Percentiles rank a stretch among this genome's conserved stretches.
Evolutionary conservation across 2,888 invertebrate genomes (phyloP).

Genomic region (Himalopsyche japonica): DNA sequence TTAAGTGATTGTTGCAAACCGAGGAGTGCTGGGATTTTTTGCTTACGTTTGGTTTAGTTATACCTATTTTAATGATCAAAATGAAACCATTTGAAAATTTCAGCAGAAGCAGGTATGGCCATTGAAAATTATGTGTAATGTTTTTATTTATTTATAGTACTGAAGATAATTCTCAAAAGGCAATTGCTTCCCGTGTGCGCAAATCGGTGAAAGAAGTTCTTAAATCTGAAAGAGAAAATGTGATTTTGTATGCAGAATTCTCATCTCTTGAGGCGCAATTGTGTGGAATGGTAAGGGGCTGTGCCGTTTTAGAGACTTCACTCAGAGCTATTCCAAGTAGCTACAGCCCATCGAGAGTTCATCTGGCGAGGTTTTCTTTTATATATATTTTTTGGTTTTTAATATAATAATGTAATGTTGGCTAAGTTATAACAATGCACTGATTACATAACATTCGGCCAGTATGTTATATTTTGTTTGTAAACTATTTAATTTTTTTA

Average conservation of each 20-base stretch:
- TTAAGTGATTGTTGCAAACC: too few relatives aligned
- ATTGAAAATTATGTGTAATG: not conserved
- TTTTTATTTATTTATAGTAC: not conserved
- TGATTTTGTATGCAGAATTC: slow-evolving; percentile 47
- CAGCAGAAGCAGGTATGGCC: too few relatives aligned
- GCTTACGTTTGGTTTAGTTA: too few relatives aligned
- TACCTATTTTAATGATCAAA: too few relatives aligned
- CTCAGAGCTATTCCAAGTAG: slow-evolving; percentile 30
- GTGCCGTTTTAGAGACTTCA: slow-evolving; percentile 40
- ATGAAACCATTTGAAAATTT: too few relatives aligned
- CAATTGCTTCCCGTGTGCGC: slow-evolving; percentile 5
- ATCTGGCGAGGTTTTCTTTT: slow-evolving; percentile 22
- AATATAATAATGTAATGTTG: not conserved
- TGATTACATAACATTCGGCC: too few relatives aligned
- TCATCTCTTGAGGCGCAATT: slow-evolving; percentile 46
- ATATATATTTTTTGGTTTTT: not conserved
- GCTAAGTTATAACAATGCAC: too few relatives aligned
- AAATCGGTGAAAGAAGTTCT: slow-evolving; percentile 35
- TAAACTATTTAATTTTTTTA: too few relatives aligned
- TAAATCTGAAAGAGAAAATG: slow-evolving; percentile 33
- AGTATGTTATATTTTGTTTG: too few relatives aligned
- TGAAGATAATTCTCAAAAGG: slow-evolving; percentile 9
- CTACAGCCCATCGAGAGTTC: slow-evolving; percentile 11
- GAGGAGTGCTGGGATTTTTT: too few relatives aligned
- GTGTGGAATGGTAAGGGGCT: slow-evolving; percentile 27